Evolutionary conservation across 2,113 vertebrate species (phyloP), one percentile per base, ranked within the genome.

Genomic region (Hiodon alosoides): DNA sequence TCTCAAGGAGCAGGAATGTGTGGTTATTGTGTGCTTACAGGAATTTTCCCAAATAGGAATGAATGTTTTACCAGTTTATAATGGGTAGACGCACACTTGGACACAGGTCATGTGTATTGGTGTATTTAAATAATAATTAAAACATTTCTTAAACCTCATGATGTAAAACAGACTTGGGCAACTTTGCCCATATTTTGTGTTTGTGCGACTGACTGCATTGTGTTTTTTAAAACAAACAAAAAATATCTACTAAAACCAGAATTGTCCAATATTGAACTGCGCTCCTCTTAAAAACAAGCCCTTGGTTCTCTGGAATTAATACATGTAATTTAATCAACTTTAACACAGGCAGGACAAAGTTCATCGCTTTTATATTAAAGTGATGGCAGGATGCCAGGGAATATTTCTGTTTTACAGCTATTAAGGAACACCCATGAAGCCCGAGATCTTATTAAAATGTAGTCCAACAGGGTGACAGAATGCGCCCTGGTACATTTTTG

Each of bases 341-440:
- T 61, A 72, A 51, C 59, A 31, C 58, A 52, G 10, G 64, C 64
- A 48, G 54, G 58, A 54, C 65, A 4, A 14, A 66, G 60, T 51
- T n/a, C n/a, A 55, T 10, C 48, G 65, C 54, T 55, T 46, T 67
- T 48, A 50, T 52, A 74, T 70, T 69, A 76, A 76, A 52, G 66
- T 17, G 13, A 62, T 6, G 67, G 75, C 60, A 67, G 55, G 46
- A 50, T 67, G 62, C 70, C 76, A 77, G 67, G 46, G 46, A 77
- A 72, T 77, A 53, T 72, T 66, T 72, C 53, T 77, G 55, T 62
- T 67, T 72, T 67, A 65, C 46, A 31, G 17, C 51, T 66, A 71
- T 65, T 71, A 70, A 31, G 55, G 75, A 87, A 85, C 85, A 86
- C 87, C 84, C 86, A 87, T 74, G 79, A 85, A 69, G 66, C 78